Conservation (phyloP, 2,797 vertebrate genomes). For the Champsocephalus gunnari region DNA sequence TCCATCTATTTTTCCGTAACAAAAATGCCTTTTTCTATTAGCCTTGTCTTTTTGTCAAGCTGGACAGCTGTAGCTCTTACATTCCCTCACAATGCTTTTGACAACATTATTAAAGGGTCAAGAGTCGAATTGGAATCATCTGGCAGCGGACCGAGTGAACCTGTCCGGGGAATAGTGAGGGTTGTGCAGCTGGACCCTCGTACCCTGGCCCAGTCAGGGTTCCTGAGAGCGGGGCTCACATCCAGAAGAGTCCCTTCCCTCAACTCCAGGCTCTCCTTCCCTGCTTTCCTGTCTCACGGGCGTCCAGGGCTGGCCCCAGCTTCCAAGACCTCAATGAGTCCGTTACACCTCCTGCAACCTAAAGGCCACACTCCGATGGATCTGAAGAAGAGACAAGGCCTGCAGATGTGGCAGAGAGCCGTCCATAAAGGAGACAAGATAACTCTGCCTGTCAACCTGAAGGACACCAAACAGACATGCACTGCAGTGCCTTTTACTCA, state of each 20-base stretch:
- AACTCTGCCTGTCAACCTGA: constrained; percentile 73
- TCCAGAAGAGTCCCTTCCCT: constrained; percentile 48
- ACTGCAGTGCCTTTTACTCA: constrained; percentile 80
- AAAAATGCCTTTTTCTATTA: constrained; percentile 66
- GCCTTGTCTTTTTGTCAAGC: constrained; percentile 53
- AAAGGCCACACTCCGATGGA: constrained; percentile 50
- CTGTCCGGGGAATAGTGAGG: constrained; percentile 72
- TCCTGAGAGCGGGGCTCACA: constrained; percentile 60
- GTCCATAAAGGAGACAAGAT: constrained; percentile 75
- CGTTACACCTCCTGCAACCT: constrained; percentile 54
- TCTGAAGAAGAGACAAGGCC: constrained; percentile 75
- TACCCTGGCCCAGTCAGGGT: constrained; percentile 56
- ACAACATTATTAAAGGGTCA: constrained; percentile 39
- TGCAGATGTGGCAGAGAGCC: constrained; percentile 85
- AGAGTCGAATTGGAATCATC: constrained; percentile 76
- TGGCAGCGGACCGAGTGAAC: constrained; percentile 69
- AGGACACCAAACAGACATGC: constrained; percentile 81
- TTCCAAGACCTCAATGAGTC: constrained; percentile 46
- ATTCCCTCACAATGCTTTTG: constrained; percentile 67
- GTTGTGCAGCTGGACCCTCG: constrained; percentile 77
- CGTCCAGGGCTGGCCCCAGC: constrained; percentile 60
- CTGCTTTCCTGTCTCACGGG: constrained; percentile 81
- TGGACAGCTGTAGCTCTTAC: constrained; percentile 43
- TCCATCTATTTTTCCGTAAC: constrained; percentile 1
- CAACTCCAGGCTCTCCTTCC: constrained; percentile 69